Percentiles rank a stretch among this genome's conserved stretches.
phyloP scores from a whole-genome alignment of 2,888 invertebrate species.

The Uloborus plumipes region DNA sequence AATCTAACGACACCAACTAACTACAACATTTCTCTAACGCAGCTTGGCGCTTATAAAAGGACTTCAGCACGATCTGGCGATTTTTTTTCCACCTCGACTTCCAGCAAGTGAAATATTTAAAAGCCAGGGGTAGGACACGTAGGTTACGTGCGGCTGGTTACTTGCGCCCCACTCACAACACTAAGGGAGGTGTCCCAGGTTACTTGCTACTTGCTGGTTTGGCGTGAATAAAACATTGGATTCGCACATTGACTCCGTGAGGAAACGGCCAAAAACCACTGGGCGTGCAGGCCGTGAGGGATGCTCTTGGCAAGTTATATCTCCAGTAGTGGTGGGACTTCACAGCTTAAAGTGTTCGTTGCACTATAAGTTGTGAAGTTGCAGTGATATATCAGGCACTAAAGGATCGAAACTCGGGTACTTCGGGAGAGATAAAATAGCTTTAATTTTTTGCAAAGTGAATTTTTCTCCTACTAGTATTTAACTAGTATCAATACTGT shows the following conservation, averaged over 20 bases:
- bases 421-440: too few species aligned
- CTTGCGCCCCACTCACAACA: slow-evolving; percentile 1
- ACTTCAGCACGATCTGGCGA: slow-evolving; percentile 26
- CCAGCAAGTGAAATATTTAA: slow-evolving; percentile 51
- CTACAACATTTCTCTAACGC: slow-evolving; percentile 28
- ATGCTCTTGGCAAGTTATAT: too few species aligned
- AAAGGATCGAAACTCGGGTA: too few species aligned
- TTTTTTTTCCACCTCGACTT: slow-evolving; percentile 10
- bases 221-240: slow-evolving; percentile 33
- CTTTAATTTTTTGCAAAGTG: too few species aligned
- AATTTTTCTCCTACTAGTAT: too few species aligned
- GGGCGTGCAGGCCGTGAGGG: background rate
- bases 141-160: slow-evolving; percentile 33
- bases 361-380: too few species aligned
- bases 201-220: too few species aligned
- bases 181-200: too few species aligned
- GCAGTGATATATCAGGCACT: too few species aligned
- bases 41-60: background rate
- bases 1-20: slow-evolving; percentile 32
- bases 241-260: slow-evolving; percentile 26
- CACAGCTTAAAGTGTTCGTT: too few species aligned
- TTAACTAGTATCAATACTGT: too few species aligned
- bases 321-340: too few species aligned
- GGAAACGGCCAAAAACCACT: background rate
- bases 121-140: slow-evolving; percentile 24